Percentiles rank a stretch among this genome's conserved stretches.
phyloP scores from a whole-genome alignment of 2,113 vertebrate species.

The Macquaria ambigua region DNA sequence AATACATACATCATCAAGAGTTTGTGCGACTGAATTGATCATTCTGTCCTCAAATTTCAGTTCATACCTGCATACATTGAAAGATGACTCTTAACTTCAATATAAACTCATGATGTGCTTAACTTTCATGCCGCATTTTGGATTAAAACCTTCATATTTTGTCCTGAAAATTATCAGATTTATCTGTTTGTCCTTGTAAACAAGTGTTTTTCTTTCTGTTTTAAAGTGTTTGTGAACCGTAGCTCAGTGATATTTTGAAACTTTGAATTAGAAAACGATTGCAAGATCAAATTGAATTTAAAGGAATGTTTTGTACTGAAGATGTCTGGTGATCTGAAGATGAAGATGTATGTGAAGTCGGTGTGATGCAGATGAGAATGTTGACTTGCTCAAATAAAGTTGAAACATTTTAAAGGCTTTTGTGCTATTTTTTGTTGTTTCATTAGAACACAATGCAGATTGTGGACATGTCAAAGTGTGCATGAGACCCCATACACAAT shows the following conservation, averaged over 20 bases:
- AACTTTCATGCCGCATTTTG: background rate
- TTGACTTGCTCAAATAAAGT: slow-evolving; percentile 48
- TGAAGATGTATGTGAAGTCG: slow-evolving; percentile 14
- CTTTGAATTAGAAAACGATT: slow-evolving; percentile 10
- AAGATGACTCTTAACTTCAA: background rate
- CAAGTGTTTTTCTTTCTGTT: slow-evolving; percentile 4
- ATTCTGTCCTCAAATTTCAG: slow-evolving; percentile 18
- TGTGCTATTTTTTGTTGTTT: background rate
- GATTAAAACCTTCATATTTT: slow-evolving; percentile 20
- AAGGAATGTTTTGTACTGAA: slow-evolving; percentile 32
- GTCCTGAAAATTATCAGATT: slow-evolving; percentile 9
- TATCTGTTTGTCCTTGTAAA: slow-evolving; percentile 5
- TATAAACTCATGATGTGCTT: slow-evolving; percentile 6
- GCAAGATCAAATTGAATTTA: slow-evolving; percentile 10
- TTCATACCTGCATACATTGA: background rate
- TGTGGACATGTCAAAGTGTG: background rate
- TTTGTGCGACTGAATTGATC: slow-evolving; percentile 7
- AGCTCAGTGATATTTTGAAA: slow-evolving; percentile 8
- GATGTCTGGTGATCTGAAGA: slow-evolving; percentile 29
- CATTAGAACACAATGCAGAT: background rate
- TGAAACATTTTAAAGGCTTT: background rate
- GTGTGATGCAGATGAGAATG: slow-evolving; percentile 29
- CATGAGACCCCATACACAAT: background rate
- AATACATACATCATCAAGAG: background rate
- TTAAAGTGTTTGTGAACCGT: slow-evolving; percentile 31